A percentile compares a stretch with the other conserved stretches of the same genome.
These are phyloP conservation scores for Orius insidiosus DNA, from an alignment of 1,140 invertebrate genomes.

Conservation along the genomic window DNA sequence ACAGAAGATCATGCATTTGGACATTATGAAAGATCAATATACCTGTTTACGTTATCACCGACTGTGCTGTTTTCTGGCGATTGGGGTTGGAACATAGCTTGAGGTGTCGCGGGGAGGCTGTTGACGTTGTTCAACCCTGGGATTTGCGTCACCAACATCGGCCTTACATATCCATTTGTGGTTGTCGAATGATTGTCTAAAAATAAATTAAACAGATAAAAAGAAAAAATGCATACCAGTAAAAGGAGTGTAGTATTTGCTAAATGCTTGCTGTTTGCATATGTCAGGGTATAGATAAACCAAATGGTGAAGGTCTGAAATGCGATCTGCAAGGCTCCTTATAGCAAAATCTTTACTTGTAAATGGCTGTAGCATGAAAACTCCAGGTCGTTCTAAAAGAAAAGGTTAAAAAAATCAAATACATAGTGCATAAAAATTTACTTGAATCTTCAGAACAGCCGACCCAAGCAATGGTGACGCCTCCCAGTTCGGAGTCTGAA, in stretches of 20 bases:
- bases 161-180: constrained; percentile 75
- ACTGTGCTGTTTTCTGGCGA: constrained; percentile 26
- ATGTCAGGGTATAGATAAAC: constrained; percentile 74
- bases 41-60: constrained; percentile 23
- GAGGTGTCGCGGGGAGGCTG: constrained; percentile 29
- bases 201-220: constrained; percentile 14
- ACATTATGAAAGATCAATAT: no score
- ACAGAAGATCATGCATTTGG: no score
- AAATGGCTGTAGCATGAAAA: constrained; percentile 81
- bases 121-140: constrained; percentile 42
- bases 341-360: constrained; percentile 81
- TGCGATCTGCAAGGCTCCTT: constrained; percentile 70
- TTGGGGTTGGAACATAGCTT: constrained; percentile 30
- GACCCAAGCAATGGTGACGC: constrained; percentile 89
- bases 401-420: background rate
- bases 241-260: constrained; percentile 77
- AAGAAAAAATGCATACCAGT: constrained; percentile 30
- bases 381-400: constrained; percentile 40
- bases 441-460: constrained; percentile 33
- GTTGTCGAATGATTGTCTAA: constrained; percentile 46
- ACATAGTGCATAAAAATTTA: constrained; percentile 2
- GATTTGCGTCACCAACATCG: constrained; percentile 65
- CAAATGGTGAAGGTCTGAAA: constrained; percentile 71
- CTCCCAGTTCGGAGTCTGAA: constrained; percentile 87
- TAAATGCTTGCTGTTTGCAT: constrained; percentile 71